A percentile compares a stretch with the other conserved stretches of the same genome.
These are phyloP conservation scores for Gyps fulvus DNA, from an alignment of 2,113 vertebrate genomes.

Conservation along the genomic window DNA sequence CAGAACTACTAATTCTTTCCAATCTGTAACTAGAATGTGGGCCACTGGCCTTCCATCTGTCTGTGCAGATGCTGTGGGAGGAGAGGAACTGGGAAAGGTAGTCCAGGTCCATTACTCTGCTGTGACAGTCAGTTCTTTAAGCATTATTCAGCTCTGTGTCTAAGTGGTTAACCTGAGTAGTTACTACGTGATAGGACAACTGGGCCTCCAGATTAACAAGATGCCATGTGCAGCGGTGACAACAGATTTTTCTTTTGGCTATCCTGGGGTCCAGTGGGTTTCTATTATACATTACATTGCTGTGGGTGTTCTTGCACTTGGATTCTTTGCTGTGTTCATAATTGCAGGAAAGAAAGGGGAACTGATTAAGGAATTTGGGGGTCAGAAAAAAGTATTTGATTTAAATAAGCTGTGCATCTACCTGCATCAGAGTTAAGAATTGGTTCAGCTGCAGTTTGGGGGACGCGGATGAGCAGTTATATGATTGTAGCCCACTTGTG, in stretches of 20 bases:
- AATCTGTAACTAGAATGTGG: neutral
- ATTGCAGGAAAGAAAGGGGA: neutral
- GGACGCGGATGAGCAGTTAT: neutral
- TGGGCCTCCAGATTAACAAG: neutral
- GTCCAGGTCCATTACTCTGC: neutral
- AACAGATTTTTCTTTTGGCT: neutral
- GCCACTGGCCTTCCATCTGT: neutral
- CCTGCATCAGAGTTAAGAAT: neutral
- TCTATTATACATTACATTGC: neutral
- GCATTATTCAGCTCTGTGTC: neutral
- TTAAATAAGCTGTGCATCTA: neutral
- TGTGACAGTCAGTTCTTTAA: neutral
- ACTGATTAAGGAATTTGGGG: neutral
- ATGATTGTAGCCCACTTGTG: neutral
- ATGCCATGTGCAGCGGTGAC: neutral
- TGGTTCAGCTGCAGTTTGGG: neutral
- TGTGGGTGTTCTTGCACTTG: neutral
- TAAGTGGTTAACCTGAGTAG: neutral
- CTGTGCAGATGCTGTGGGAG: neutral
- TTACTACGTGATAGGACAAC: neutral
- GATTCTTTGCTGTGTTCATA: neutral
- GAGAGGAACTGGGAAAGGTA: neutral
- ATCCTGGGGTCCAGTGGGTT: rapidly evolving
- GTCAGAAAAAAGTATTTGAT: neutral
- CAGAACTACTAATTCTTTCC: neutral